Percentiles rank a stretch among this genome's conserved stretches.
These are phyloP conservation scores for Bombylius discolor DNA, from an alignment of 2,888 invertebrate species.

Conservation along the genomic window DNA sequence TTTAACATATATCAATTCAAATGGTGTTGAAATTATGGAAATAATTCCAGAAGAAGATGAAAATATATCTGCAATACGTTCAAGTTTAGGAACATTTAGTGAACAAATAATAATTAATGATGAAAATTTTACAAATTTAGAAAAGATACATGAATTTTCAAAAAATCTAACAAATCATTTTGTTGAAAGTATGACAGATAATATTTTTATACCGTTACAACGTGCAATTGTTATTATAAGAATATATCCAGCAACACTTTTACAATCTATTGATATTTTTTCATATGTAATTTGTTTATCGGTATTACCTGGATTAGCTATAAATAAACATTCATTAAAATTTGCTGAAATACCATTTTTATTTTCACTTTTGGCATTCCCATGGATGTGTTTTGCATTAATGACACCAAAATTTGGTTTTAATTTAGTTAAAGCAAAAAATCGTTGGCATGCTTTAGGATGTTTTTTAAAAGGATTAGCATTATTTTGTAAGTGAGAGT, in stretches of 20 bases:
- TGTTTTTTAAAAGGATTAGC: constrained; percentile 31
- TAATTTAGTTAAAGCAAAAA: constrained; percentile 28
- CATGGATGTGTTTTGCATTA: constrained; percentile 36
- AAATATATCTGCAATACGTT: constrained; percentile 29
- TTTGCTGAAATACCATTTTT: constrained; percentile 35
- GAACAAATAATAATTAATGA: background rate
- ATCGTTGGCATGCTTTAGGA: constrained; percentile 32
- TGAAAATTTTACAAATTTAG: background rate
- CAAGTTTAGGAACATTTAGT: constrained; percentile 31
- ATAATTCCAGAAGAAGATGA: constrained; percentile 36
- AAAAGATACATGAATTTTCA: constrained; percentile 27
- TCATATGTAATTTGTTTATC: constrained; percentile 36
- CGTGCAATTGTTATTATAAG: constrained; percentile 29
- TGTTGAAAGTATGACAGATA: constrained; percentile 28
- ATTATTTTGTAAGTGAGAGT: constrained; percentile 26
- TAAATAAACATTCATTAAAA: constrained; percentile 32
- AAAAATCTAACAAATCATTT: constrained; percentile 26
- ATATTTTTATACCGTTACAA: constrained; percentile 28
- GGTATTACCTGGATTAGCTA: constrained; percentile 31
- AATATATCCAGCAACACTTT: constrained; percentile 30
- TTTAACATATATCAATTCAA: constrained; percentile 30
- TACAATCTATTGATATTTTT: constrained; percentile 31
- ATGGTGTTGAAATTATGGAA: constrained; percentile 36
- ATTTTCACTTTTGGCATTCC: constrained; percentile 34
- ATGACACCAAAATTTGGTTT: constrained; percentile 35